Percentiles rank a stretch among this genome's conserved stretches.
These are phyloP conservation scores for Sycophila texana DNA, from an alignment of 2,888 invertebrate species.

Conservation along the genomic window DNA sequence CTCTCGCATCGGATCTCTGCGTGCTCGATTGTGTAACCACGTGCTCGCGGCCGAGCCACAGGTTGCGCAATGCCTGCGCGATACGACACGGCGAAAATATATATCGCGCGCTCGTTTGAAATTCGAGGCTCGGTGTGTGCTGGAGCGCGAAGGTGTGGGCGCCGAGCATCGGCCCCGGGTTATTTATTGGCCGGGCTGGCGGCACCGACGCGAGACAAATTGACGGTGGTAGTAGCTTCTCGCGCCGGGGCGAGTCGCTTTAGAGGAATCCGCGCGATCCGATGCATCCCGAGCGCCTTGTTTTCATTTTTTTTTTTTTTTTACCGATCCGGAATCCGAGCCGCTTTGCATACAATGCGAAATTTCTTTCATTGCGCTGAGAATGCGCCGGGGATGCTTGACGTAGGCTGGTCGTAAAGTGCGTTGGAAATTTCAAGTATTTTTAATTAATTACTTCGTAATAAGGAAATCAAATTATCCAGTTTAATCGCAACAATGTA, in stretches of 20 bases:
- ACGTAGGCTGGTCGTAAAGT: background rate
- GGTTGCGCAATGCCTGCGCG: conserved; percentile 9
- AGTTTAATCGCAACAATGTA: background rate
- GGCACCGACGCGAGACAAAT: conserved; percentile 27
- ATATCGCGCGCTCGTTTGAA: conserved; percentile 13
- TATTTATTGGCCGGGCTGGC: conserved; percentile 22
- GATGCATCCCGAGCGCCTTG: background rate
- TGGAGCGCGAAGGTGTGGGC: background rate
- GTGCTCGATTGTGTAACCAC: no score
- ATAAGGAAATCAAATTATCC: background rate
- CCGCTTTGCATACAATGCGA: conserved; percentile 11
- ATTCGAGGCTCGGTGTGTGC: conserved; percentile 15
- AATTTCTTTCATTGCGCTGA: background rate
- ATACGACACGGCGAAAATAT: background rate
- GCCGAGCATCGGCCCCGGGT: background rate
- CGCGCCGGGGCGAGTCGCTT: background rate
- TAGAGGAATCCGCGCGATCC: background rate
- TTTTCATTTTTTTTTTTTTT: background rate
- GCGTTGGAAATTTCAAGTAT: background rate
- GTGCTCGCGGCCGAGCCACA: conserved; percentile 1
- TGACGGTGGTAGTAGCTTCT: conserved; percentile 16
- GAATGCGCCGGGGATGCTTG: background rate
- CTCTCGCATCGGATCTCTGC: no score
- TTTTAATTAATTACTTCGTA: background rate
- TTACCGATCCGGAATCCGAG: background rate